Base-by-base conservation (phyloP, 30 jellyfish, hydroid and myxozoan genomes). In the Pelagia noctiluca region DNA sequence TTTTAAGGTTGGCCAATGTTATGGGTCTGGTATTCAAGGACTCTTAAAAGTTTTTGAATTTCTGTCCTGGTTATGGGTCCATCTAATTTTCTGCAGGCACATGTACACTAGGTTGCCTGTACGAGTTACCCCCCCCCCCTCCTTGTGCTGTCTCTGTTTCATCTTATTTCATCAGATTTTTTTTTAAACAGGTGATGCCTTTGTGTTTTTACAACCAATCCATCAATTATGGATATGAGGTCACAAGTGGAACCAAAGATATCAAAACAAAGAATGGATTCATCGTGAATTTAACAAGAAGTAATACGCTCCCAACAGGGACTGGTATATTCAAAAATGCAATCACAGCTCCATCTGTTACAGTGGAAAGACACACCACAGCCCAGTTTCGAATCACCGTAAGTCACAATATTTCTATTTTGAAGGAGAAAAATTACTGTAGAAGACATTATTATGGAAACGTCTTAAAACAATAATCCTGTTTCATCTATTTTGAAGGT, bases 321-420 rank as follows among this genome's bases (percentile, higher is more conserved):
- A 53, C 34, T 54, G 88, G 83, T 64, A 33, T 52, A 13, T 79
- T 37, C 67, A 46, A 63, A 22, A 42, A 35, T 11, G 77, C 91
- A 18, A 76, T 88, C 8, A 29, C 37, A 53, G 23, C 32, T 38
- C 88, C 84, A 8, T 54, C 91, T 2, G 19, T 88, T 36, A 37
- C 35, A 12, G 74, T 88, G 32, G 76, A 53, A 71, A 67, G 71
- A 25, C 96, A 88, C 10, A 78, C 91, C 33, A 35, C 71, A 12
- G 47, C 87, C 22, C 35, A 88, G 25, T 84, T 88, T 42, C 47
- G 96, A 18, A 74, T 88, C 3, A 78, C 82, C 19, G 96, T 88
- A 34, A 65, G 88, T 61, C 3, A n/a, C 50, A 13, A 50, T 16
- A 42, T 42, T 5, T 42, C 16, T 42, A 16, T 42, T 8, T 42